A percentile compares a stretch with the other conserved stretches of the same genome.
Conservation (phyloP, 2,113 vertebrate genomes). For the Mastomys natalensis region DNA sequence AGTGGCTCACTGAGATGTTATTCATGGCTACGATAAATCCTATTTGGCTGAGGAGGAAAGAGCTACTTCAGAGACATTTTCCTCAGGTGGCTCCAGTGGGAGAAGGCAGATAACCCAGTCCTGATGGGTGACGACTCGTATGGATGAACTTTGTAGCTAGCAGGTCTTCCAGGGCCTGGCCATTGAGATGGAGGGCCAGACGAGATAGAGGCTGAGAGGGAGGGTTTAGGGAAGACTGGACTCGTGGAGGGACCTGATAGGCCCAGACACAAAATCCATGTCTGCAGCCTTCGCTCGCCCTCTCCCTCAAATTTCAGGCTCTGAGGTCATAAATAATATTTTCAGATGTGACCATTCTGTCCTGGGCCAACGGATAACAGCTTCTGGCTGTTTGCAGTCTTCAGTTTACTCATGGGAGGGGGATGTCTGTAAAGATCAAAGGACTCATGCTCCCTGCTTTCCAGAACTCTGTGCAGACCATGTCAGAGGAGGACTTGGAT, state of each 20-base stretch:
- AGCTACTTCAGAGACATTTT: neutral
- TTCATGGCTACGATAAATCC: too few relatives aligned
- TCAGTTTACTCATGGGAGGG: neutral
- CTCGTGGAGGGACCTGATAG: neutral
- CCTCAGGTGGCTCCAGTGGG: neutral
- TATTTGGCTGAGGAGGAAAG: neutral
- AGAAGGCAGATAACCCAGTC: neutral
- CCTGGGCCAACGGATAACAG: neutral
- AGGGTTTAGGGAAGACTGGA: neutral
- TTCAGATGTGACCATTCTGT: neutral
- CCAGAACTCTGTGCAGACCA: neutral
- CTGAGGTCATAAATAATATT: neutral
- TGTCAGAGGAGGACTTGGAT: neutral
- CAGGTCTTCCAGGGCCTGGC: neutral
- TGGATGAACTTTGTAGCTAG: neutral
- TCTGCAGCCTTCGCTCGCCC: accelerated
- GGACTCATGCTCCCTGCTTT: neutral
- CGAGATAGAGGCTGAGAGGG: neutral
- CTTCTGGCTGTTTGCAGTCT: neutral
- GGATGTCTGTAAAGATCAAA: neutral
- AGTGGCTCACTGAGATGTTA: neutral
- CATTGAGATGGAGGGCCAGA: too few relatives aligned
- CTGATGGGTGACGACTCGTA: neutral
- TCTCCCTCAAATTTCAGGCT: neutral
- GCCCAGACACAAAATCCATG: neutral